Evolutionary conservation across 1,140 invertebrate genomes (phyloP).

Genomic region (Drosophila littoralis): DNA sequence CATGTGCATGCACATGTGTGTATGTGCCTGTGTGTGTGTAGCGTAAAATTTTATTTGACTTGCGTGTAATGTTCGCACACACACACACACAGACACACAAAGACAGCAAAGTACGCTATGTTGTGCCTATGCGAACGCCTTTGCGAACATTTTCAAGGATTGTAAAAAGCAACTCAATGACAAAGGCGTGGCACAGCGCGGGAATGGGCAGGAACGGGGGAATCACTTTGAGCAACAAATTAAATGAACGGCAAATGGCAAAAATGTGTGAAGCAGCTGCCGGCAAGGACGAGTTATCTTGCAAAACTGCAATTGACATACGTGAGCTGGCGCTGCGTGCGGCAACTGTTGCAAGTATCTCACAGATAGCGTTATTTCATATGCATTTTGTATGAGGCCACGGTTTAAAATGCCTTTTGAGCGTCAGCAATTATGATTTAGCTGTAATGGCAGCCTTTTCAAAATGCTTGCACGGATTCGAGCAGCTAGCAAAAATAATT

Average conservation of each 20-base stretch:
- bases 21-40: slow-evolving; percentile 26
- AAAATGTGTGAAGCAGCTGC: slow-evolving; percentile 31
- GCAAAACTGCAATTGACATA: slow-evolving; percentile 20
- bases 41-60: slow-evolving; percentile 74
- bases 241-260: slow-evolving; percentile 44
- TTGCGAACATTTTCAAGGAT: slow-evolving; percentile 56
- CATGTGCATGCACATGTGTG: slow-evolving; percentile 10
- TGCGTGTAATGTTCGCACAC: slow-evolving; percentile 74
- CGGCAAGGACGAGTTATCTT: slow-evolving; percentile 10
- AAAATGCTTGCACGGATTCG: slow-evolving; percentile 31
- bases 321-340: not conserved
- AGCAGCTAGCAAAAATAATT: not conserved
- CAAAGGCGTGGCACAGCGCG: not conserved
- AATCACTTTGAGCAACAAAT: slow-evolving; percentile 36
- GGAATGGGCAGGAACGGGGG: not conserved
- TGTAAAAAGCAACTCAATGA: slow-evolving; percentile 37
- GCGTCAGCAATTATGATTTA: slow-evolving; percentile 40
- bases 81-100: slow-evolving; percentile 26
- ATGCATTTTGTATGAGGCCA: slow-evolving; percentile 57
- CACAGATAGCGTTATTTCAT: slow-evolving; percentile 4
- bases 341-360: not conserved
- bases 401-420: slow-evolving; percentile 60
- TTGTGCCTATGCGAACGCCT: slow-evolving; percentile 53
- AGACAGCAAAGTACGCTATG: slow-evolving; percentile 16
- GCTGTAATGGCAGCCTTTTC: slow-evolving; percentile 19